Evolutionary conservation across 2,797 vertebrate genomes (phyloP), one percentile per base, ranked within the genome.

Genomic region (Scyliorhinus canicula): DNA sequence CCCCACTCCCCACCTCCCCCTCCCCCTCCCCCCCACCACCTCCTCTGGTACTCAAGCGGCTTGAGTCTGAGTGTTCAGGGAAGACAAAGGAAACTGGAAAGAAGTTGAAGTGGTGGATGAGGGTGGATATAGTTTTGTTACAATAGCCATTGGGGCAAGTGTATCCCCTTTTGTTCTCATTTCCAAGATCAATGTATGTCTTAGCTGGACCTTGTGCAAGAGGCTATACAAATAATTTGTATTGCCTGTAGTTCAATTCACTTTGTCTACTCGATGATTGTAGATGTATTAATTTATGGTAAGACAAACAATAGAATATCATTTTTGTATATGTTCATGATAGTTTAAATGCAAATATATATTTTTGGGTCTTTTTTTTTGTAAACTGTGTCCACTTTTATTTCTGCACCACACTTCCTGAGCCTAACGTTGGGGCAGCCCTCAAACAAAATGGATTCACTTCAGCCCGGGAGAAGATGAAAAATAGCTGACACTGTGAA

Each of bases 301-400:
- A 91, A 91, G 88, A 91, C 57, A 91, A 91, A 91, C 88, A 65
- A 65, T 91, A 91, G 88, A 91, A 91, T 91, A 91, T 91, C 88
- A 44, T 91, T 91, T 91, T 91, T 91, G 88, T 91, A 91, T 91
- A 91, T 91, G 88, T 91, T 91, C 40, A 91, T 91, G 88, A 91
- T 91, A 91, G 88, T 91, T 65, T 65, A 91, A 91, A 91, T 91
- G 88, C 88, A 91, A 91, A 91, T 91, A 91, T 91, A 91, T 91
- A 91, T 91, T 91, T 91, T 91, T 65, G 88, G 88, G 60, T 44
- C 65, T n/a, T 21, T n/a, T 88, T 55, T 88, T 91, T 91, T 91
- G 60, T 91, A 91, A 63, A 65, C 47, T 0, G n/a, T 91, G 88
- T 91, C 88, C 3, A 24, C 60, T 65, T 28, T 91, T 91, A 91